phyloP scores from a whole-genome alignment of 2,888 invertebrate genomes.

The Zygothrica quintamaculata region DNA sequence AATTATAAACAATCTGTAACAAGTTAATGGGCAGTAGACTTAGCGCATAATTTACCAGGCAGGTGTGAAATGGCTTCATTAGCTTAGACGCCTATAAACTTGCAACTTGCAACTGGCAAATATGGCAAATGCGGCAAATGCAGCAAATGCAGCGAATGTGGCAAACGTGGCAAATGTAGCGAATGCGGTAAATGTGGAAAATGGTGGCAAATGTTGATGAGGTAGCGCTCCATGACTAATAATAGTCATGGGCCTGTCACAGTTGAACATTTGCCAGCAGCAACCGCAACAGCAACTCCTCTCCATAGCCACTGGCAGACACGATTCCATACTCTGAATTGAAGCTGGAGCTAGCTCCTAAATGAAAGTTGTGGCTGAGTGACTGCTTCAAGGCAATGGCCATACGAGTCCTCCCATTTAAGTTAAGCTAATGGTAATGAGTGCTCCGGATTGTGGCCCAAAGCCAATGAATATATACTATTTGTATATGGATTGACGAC shows the following conservation, averaged over 20 bases:
- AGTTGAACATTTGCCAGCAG: slow-evolving; percentile 28
- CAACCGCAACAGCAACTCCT: slow-evolving; percentile 26
- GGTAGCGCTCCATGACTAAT: slow-evolving; percentile 51
- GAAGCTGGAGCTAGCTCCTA: not conserved
- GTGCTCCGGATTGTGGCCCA: not conserved
- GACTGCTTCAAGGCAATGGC: slow-evolving; percentile 27
- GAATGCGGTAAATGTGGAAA: not conserved
- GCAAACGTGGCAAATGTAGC: not conserved
- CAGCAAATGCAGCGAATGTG: slow-evolving; percentile 16
- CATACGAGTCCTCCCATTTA: slow-evolving; percentile 15
- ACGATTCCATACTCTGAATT: slow-evolving; percentile 8
- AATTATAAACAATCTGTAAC: slow-evolving; percentile 77
- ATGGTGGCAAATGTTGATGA: slow-evolving; percentile 3
- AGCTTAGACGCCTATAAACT: slow-evolving; percentile 54
- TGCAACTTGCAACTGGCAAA: slow-evolving; percentile 14
- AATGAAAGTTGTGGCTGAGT: slow-evolving; percentile 45
- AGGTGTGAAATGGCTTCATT: slow-evolving; percentile 78
- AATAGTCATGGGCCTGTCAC: slow-evolving; percentile 68
- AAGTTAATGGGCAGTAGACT: slow-evolving; percentile 63
- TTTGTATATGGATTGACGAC: not conserved
- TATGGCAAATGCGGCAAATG: slow-evolving; percentile 31
- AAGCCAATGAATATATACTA: slow-evolving; percentile 1
- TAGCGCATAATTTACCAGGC: slow-evolving; percentile 65
- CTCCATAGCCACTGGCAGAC: slow-evolving; percentile 30
- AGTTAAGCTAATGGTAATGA: slow-evolving; percentile 40